Evolutionary conservation across 2,797 vertebrate species (phyloP).

Genomic region (Xenops minutus): DNA sequence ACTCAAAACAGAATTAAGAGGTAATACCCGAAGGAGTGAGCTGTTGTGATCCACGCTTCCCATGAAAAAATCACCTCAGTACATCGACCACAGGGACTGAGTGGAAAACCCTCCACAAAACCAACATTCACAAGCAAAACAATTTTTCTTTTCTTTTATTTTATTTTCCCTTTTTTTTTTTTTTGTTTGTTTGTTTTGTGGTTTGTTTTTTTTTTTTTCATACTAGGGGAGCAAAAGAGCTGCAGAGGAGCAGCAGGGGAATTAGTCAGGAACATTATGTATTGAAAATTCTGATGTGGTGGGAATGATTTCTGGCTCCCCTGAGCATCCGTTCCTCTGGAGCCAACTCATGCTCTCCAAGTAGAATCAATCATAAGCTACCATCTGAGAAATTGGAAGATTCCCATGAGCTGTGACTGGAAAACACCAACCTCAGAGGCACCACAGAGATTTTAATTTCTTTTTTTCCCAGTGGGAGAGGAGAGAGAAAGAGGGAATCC

Average conservation of each 20-base stretch:
- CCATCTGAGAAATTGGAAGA: neutral
- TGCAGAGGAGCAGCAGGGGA: neutral
- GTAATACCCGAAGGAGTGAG: neutral
- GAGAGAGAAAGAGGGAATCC: neutral
- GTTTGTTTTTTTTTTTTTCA: neutral
- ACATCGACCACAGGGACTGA: accelerated
- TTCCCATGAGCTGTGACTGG: neutral
- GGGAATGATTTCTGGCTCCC: neutral
- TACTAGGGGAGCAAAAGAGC: neutral
- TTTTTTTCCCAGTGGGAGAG: neutral
- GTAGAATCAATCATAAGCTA: neutral
- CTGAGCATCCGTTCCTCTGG: neutral
- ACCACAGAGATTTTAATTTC: neutral
- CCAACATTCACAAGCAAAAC: neutral
- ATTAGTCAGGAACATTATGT: neutral
- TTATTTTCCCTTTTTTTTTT: too few relatives aligned
- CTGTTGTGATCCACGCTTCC: neutral
- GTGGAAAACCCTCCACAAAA: neutral
- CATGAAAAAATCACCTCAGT: neutral
- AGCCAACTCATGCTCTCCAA: neutral
- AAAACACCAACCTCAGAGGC: neutral
- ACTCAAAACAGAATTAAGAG: neutral
- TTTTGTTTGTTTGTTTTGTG: neutral
- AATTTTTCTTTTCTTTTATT: neutral
- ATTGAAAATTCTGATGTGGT: neutral